phyloP scores from a whole-genome alignment of 2,113 vertebrate genomes.

The Passer domesticus region DNA sequence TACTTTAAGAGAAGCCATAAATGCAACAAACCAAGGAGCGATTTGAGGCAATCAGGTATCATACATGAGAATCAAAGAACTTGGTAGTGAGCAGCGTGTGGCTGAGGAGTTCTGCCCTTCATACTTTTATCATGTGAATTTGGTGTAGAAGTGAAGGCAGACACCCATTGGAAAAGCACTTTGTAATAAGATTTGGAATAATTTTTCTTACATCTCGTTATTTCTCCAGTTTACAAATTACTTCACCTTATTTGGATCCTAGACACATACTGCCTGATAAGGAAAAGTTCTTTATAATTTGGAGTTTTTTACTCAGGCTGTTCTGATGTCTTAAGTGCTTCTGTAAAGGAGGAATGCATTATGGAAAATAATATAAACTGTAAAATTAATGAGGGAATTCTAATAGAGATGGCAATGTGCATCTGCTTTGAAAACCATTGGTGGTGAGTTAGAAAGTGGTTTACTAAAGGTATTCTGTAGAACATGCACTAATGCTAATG shows the following conservation, averaged over 20 bases:
- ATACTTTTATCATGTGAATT: not conserved
- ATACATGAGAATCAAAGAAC: not conserved
- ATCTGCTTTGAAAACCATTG: not conserved
- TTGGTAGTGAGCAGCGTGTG: not conserved
- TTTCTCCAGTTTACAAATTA: not conserved
- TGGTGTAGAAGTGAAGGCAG: not conserved
- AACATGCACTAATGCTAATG: not conserved
- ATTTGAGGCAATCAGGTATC: not conserved
- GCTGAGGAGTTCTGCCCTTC: not conserved
- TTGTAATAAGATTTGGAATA: not conserved
- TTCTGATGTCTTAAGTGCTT: not conserved
- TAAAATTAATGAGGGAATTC: not conserved
- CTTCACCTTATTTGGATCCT: slow-evolving; percentile 20
- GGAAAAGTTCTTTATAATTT: slow-evolving; percentile 3
- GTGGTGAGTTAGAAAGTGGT: not conserved
- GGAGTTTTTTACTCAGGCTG: not conserved
- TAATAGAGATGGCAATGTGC: not conserved
- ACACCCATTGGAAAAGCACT: not conserved
- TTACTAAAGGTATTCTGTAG: not conserved
- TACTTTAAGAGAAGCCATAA: not conserved
- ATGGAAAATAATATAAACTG: not conserved
- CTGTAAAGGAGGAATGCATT: not conserved
- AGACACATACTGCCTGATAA: not conserved
- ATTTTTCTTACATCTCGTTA: not conserved
- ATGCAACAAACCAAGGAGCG: not conserved